Evolutionary conservation across 2,113 vertebrate genomes (phyloP), one percentile per base, ranked within the genome.

Genomic region (Rhagologus leucostigma): DNA sequence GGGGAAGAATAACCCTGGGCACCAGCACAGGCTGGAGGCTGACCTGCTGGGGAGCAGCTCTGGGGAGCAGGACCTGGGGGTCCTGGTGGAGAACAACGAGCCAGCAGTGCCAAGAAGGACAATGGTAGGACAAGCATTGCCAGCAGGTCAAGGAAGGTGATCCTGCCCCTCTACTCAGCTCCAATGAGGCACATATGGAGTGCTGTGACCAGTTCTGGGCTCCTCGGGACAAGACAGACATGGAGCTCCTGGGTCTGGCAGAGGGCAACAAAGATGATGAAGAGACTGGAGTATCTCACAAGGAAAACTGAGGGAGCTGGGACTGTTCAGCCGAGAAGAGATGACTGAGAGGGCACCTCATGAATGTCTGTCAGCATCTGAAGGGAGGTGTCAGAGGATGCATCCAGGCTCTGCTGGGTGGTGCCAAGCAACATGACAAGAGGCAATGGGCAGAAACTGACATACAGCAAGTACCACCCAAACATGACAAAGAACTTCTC

Each of bases 291-390:
- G 50, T 63, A 35, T 15, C 50, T 16, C 41, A 6, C 0, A 5
- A 32, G 3, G 39, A 20, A 16, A 16, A 4, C 39, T 9, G 41
- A 57, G n/a, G n/a, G 52, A 57, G 63, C n/a, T 33, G 17, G 42
- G 18, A 7, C 52, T 39, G 64, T 2, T 39, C 42, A 13, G 33
- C 33, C 3, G 1, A 50, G 26, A 2, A 8, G 42, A 32, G n/a
- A 1, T 4, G n/a, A 4, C 29, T 8, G 18, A 41, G 49, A 35
- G 18, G n/a, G 19, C 13, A 21, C 23, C 29, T 17, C 52, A 16
- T 8, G 10, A 11, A 5, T 3, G 78, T 7, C 63, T 39, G 52
- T 3, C 1, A 17, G 52, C 5, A 2, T 18, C 15, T 11, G 33
- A 14, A 46, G 33, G 13, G 52, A 59, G 29, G n/a, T 4, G 53